A percentile compares a stretch with the other conserved stretches of the same genome.
phyloP scores from a whole-genome alignment of 2,888 invertebrate species.

The Prosopocoilus inquinatus region DNA sequence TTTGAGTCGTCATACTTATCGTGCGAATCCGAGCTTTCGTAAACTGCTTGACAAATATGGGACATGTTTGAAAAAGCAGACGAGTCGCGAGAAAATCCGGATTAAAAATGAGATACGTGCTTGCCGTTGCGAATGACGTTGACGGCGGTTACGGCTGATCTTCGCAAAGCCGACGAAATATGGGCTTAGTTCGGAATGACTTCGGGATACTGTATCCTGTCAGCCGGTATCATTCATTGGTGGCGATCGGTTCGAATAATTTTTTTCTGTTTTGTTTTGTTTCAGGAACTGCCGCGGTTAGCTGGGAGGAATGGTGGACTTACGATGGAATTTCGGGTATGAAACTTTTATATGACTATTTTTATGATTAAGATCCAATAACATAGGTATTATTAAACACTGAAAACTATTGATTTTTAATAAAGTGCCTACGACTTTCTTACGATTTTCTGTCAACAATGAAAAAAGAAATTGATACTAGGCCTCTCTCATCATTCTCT shows the following conservation, averaged over 20 bases:
- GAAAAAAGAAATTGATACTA: too few species aligned
- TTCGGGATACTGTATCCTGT: background rate
- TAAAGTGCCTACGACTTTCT: too few species aligned
- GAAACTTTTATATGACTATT: constrained; percentile 37
- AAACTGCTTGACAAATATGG: constrained; percentile 28
- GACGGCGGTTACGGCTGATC: constrained; percentile 40
- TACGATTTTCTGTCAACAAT: too few species aligned
- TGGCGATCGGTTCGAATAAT: constrained; percentile 38
- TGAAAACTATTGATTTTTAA: too few species aligned
- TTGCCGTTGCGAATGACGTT: constrained; percentile 38
- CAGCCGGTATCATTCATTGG: constrained; percentile 44
- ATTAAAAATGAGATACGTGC: constrained; percentile 52
- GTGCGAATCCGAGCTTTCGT: constrained; percentile 16
- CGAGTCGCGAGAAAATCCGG: constrained; percentile 47
- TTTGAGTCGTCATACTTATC: background rate
- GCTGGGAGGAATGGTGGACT: constrained; percentile 97
- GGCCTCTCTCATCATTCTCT: too few species aligned
- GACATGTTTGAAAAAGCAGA: constrained; percentile 35
- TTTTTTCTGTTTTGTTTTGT: constrained; percentile 48
- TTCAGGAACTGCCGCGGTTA: constrained; percentile 73
- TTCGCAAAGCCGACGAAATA: constrained; percentile 45
- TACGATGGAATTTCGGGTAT: constrained; percentile 94
- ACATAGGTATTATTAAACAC: too few species aligned
- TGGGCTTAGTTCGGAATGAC: constrained; percentile 36
- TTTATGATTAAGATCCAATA: too few species aligned